A percentile compares a stretch with the other conserved stretches of the same genome.
phyloP scores from a whole-genome alignment of 2,888 invertebrate species.

The Drosophila trichaetosa region DNA sequence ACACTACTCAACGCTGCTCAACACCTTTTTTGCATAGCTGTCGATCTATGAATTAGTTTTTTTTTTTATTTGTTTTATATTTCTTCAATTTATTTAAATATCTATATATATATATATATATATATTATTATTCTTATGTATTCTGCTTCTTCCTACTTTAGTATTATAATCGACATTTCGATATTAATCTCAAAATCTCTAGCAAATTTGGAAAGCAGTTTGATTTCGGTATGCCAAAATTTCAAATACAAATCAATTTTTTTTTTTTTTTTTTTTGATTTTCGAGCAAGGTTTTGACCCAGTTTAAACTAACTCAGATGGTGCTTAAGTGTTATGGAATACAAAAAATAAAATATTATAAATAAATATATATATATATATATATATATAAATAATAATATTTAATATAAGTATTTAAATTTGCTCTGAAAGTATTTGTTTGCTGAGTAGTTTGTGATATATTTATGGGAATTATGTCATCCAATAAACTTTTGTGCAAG shows the following conservation, averaged over 20 bases:
- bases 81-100: no score
- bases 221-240: background rate
- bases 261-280: background rate
- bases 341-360: no score
- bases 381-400: background rate
- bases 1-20: background rate
- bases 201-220: background rate
- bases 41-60: background rate
- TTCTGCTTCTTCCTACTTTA: background rate
- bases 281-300: background rate
- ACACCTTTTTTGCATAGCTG: background rate
- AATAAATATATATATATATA: no score
- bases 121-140: background rate
- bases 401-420: background rate
- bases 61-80: background rate
- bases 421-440: background rate
- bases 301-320: background rate
- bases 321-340: background rate
- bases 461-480: constrained; percentile 37
- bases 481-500: constrained; percentile 30
- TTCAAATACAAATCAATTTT: background rate
- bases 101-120: no score
- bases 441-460: background rate
- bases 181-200: background rate
- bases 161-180: background rate